phyloP scores from a whole-genome alignment of 2,888 invertebrate species.

The Plutella xylostella region DNA sequence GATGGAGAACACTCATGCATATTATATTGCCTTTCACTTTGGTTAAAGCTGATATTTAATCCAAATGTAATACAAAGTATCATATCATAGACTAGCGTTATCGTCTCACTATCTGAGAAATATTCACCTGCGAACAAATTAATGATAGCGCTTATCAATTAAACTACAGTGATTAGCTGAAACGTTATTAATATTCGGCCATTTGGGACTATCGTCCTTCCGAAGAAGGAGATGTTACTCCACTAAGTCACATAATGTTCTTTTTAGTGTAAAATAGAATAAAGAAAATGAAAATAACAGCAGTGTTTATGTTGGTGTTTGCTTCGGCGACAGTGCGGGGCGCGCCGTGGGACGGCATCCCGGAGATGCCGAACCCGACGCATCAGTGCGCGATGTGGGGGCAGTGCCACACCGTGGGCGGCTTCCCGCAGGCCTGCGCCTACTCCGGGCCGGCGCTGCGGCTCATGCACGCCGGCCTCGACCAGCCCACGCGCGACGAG shows the following conservation, averaged over 20 bases:
- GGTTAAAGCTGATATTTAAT: no score
- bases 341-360: no score
- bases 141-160: constrained; percentile 40
- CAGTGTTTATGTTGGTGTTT: no score
- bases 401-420: constrained; percentile 31
- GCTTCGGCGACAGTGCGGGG: no score
- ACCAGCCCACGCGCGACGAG: constrained; percentile 35
- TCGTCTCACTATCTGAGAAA: no score
- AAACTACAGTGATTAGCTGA: no score
- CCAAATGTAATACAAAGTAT: no score
- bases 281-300: constrained; percentile 1
- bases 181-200: constrained; percentile 13
- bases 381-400: constrained; percentile 40
- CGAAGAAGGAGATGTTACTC: no score
- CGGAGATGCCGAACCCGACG: neutral
- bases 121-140: constrained; percentile 45
- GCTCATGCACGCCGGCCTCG: constrained; percentile 31
- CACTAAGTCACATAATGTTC: no score
- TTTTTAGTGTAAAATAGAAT: no score
- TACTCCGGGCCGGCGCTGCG: constrained; percentile 28
- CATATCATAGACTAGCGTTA: constrained; percentile 3
- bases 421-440: constrained; percentile 33
- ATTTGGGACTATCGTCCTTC: constrained; percentile 19
- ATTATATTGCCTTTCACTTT: no score
- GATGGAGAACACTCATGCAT: no score